Base-by-base conservation (phyloP, 1,140 invertebrate genomes). In the Drosophila grimshawi region DNA sequence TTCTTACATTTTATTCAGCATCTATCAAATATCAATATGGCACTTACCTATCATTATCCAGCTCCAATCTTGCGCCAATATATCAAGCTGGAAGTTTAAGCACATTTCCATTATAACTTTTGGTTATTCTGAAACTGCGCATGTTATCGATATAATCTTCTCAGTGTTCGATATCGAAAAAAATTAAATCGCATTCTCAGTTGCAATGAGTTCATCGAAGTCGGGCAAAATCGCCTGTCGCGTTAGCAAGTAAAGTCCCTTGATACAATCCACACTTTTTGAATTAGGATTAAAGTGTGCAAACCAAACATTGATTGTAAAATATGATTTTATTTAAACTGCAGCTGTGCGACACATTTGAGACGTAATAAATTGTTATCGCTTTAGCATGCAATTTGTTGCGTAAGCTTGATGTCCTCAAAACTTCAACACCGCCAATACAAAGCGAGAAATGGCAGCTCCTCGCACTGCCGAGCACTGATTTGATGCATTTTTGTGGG, bases 1-100 rank as follows among this genome's bases (percentile, higher is more conserved):
- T 86, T 82, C n/a, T 74, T 74, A 3, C n/a, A 33, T 1, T 77
- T 88, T 32, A 35, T 82, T 0, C 43, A 64, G n/a, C 63, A 78
- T 32, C 30, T 80, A 3, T 8, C 55, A 5, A 3, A 35, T 0
- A 59, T 88, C 0, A 55, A 88, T 19, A 30, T 39, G 11, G 83
- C 79, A 0, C 46, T 86, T 0, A 35, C 62, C 5, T 86, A 52
- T 2, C 60, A 88, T 39, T 77, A 55, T 35, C n/a, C 88, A 5
- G 35, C 76, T 5, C 79, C n/a, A n/a, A n/a, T n/a, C n/a, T n/a
- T n/a, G 76, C 0, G 83, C 79, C 3, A 43, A 64, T 43, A 73
- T 88, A 2, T 63, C 52, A 0, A 60, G 46, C 0, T 1, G 4
- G 0, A 82, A 79, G 0, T 49, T 88, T 0, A 55, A 43, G 3